phyloP scores from a whole-genome alignment of 2,113 vertebrate genomes.

The Mustela lutreola region DNA sequence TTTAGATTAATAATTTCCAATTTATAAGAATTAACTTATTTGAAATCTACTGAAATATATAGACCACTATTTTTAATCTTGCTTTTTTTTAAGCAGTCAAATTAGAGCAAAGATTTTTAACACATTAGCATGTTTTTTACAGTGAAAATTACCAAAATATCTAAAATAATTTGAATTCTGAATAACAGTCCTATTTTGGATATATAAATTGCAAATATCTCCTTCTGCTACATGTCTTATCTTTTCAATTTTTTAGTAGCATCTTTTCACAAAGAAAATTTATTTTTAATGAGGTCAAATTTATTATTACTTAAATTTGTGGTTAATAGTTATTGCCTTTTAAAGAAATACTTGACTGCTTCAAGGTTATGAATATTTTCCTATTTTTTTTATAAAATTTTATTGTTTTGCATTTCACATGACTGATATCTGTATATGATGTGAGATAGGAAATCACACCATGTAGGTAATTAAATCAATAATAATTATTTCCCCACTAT shows the following conservation, averaged over 20 bases:
- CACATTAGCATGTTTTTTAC: background rate
- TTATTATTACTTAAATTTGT: background rate
- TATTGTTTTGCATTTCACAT: slow-evolving; percentile 2
- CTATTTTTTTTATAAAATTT: background rate
- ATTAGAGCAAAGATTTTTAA: background rate
- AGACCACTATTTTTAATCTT: background rate
- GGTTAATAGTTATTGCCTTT: background rate
- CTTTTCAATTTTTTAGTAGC: background rate
- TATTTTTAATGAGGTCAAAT: background rate
- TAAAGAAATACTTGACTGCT: background rate
- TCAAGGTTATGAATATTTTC: background rate
- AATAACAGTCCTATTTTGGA: background rate
- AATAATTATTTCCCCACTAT: background rate
- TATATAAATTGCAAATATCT: background rate
- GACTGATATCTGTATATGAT: background rate
- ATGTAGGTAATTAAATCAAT: background rate
- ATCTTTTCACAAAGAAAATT: background rate
- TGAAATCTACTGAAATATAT: background rate
- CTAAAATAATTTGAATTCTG: slow-evolving; percentile 13
- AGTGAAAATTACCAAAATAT: background rate
- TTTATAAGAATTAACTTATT: slow-evolving; percentile 28
- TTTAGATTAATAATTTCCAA: slow-evolving; percentile 17
- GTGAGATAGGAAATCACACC: background rate
- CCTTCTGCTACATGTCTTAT: background rate
- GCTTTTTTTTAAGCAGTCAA: background rate